Percentiles rank a stretch among this genome's conserved stretches.
Conservation (phyloP, 2,797 vertebrate genomes). For the Sebastes melanostomus region DNA sequence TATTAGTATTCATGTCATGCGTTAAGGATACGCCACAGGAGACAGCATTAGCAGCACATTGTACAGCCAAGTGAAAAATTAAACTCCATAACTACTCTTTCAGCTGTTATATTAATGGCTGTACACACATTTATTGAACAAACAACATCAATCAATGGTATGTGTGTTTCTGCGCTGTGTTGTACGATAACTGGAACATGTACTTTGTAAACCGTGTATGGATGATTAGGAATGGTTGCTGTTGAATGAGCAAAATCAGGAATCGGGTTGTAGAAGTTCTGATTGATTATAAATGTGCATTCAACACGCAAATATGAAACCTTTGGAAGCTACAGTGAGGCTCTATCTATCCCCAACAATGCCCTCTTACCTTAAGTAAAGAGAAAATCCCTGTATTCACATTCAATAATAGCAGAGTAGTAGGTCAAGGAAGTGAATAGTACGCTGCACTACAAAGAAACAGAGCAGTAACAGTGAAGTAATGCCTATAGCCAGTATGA, state of each 20-base stretch:
- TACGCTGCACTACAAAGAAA: neutral
- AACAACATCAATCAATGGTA: conserved; percentile 7
- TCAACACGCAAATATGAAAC: neutral
- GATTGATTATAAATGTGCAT: neutral
- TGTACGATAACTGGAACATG: neutral
- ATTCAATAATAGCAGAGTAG: neutral
- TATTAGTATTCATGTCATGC: conserved; percentile 41
- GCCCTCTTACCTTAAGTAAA: neutral
- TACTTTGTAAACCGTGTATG: neutral
- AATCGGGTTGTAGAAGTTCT: neutral
- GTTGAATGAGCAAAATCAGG: neutral
- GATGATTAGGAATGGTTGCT: conserved; percentile 10
- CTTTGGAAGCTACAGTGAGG: neutral
- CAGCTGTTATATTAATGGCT: conserved; percentile 13
- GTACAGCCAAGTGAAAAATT: conserved; percentile 38
- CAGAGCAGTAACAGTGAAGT: too few relatives aligned
- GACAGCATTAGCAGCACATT: conserved; percentile 24
- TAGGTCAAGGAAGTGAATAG: neutral
- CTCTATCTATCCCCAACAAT: neutral
- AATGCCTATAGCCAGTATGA: neutral
- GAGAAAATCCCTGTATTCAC: neutral
- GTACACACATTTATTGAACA: conserved; percentile 11
- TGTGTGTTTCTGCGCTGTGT: neutral
- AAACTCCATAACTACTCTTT: conserved; percentile 18
- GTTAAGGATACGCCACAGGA: neutral